Evolutionary conservation across 2,797 vertebrate species (phyloP).

Genomic region (Oreochromis grahami): DNA sequence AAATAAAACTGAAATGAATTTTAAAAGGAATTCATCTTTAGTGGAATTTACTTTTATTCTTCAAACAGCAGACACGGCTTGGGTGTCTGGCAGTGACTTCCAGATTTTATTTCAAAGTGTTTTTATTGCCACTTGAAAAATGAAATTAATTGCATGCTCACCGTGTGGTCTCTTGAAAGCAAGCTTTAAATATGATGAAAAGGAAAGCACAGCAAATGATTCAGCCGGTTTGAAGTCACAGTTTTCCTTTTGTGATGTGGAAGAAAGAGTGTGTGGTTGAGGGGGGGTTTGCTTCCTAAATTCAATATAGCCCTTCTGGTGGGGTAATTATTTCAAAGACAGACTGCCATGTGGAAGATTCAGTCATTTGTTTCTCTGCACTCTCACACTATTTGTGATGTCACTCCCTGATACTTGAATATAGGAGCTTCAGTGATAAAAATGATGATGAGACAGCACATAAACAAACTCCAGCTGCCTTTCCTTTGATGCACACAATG

Average conservation of each 20-base stretch:
- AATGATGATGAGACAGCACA: not conserved
- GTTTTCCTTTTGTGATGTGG: constrained; percentile 5
- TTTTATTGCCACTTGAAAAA: constrained; percentile 1
- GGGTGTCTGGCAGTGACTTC: not conserved
- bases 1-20: not conserved
- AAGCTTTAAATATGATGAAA: constrained; percentile 25
- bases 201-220: not conserved
- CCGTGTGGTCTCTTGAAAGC: not conserved
- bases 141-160: constrained; percentile 6
- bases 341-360: not conserved
- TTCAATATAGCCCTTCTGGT: not conserved
- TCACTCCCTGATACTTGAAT: not conserved
- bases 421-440: not conserved
- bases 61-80: not conserved
- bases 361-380: not conserved
- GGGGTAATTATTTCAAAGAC: constrained; percentile 17
- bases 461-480: constrained; percentile 16
- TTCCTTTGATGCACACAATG: constrained; percentile 1
- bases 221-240: constrained; percentile 23
- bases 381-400: not conserved
- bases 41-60: not conserved
- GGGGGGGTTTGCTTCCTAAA: not conserved
- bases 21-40: not conserved
- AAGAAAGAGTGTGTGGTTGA: not conserved
- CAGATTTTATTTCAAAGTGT: not conserved